These are phyloP conservation scores for Felis catus DNA, from an alignment of 2,113 vertebrate genomes.

Conservation along the genomic window DNA sequence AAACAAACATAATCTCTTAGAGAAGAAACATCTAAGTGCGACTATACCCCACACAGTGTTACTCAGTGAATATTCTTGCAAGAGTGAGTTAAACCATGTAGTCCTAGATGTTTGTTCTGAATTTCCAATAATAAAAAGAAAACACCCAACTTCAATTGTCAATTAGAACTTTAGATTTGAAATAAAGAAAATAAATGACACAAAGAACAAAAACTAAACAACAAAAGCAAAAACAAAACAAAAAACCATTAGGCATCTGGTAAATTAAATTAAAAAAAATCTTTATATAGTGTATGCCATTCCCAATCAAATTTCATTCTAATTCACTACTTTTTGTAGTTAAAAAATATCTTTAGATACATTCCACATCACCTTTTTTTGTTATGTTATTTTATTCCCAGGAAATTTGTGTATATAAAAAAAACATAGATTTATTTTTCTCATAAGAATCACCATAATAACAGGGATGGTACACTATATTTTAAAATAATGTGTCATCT, in stretches of 20 bases:
- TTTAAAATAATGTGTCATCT: slow-evolving; percentile 63
- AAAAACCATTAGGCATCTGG: not conserved
- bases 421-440: slow-evolving; percentile 46
- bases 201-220: not conserved
- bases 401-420: slow-evolving; percentile 21
- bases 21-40: not conserved
- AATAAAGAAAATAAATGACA: slow-evolving; percentile 1
- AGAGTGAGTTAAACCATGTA: not conserved
- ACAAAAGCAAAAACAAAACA: not conserved
- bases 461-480: slow-evolving; percentile 24
- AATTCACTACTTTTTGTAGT: not conserved
- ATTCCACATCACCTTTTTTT: slow-evolving; percentile 11
- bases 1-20: not conserved
- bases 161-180: not conserved
- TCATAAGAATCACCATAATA: slow-evolving; percentile 40
- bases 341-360: not conserved
- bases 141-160: not conserved
- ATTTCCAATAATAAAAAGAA: slow-evolving; percentile 18
- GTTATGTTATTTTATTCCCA: slow-evolving; percentile 28
- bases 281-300: not conserved
- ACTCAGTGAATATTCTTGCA: not conserved
- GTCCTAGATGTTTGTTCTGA: not conserved
- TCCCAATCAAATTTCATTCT: slow-evolving; percentile 7
- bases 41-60: not conserved
- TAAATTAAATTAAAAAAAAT: not conserved